Evolutionary conservation across 2,888 invertebrate species (phyloP), one percentile per base, ranked within the genome.

Genomic region (Silvanus unidentatus): DNA sequence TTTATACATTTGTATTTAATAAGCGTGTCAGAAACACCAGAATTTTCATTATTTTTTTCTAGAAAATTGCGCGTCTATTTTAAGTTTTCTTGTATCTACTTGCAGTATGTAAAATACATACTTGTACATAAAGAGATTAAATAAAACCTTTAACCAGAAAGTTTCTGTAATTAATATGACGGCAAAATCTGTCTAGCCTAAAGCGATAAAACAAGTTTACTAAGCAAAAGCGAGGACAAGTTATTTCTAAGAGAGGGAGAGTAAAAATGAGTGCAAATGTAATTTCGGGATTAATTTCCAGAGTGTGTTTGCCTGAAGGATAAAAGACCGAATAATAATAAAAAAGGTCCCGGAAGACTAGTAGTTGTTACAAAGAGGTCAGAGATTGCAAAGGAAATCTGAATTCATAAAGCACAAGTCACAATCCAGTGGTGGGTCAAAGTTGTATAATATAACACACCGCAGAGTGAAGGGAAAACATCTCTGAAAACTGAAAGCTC

Each of bases 221-320:
- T 52, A 51, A 54, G 58, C 54, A 51, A 56, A 50, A 57, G 54
- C 58, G 56, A 56, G 53, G 52, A 54, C 58, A 58, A 50, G 56
- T 50, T 48, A 50, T 42, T 48, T 42, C 43, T 32, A 32, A 47
- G 47, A 42, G 68, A 74, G 69, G 74, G 75, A 51, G 50, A 53
- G 50, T 47, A 53, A 76, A 75, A 75, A 75, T 75, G 69, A 70
- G 71, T 73, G 73, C 75, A 76, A 77, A 77, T 76, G 75, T 75
- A 76, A 74, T 76, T 76, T 76, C 74, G 73, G 76, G 76, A 77
- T 77, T 77, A 76, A 76, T 76, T 63, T 59, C 54, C 55, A 54
- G 51, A 58, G 57, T 59, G 59, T 57, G 52, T 60, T 59, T 59
- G 60, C 59, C 56, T 43, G 45, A 3, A 47, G 55, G 57, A 53